These are phyloP conservation scores for Nezara viridula DNA, from an alignment of 2,888 invertebrate species.

Conservation along the genomic window DNA sequence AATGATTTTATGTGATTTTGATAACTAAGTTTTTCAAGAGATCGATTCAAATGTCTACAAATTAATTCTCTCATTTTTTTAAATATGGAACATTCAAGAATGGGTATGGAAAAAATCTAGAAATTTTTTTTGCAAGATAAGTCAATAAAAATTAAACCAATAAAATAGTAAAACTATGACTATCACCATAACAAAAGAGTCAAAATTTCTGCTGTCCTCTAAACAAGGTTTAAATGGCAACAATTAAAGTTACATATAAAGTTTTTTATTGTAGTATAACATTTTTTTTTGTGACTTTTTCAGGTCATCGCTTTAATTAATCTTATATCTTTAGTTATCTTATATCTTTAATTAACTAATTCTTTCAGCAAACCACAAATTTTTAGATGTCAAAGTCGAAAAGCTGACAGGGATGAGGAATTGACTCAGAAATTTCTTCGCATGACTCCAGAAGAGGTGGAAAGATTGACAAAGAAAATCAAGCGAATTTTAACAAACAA, in stretches of 20 bases:
- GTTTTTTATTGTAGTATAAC: not conserved
- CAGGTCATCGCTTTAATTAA: not conserved
- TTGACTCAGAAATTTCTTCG: constrained; percentile 34
- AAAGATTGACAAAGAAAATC: constrained; percentile 8
- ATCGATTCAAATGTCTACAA: too few species aligned
- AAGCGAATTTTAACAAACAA: not conserved
- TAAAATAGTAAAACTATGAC: too few species aligned
- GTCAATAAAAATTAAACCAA: too few species aligned
- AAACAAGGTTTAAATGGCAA: too few species aligned
- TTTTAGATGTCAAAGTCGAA: constrained; percentile 33
- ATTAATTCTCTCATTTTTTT: too few species aligned
- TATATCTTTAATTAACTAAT: not conserved
- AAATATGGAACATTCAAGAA: not conserved
- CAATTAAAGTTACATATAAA: not conserved
- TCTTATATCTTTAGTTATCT: not conserved
- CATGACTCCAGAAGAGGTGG: constrained; percentile 26
- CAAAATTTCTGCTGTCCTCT: too few species aligned
- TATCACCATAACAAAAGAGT: too few species aligned
- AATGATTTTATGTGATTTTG: not conserved
- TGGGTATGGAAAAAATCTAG: not conserved
- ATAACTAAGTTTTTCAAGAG: not conserved
- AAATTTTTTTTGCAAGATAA: too few species aligned
- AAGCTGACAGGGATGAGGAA: constrained; percentile 49
- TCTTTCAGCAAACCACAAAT: constrained; percentile 9
- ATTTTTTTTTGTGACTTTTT: not conserved